phyloP scores from a whole-genome alignment of 2,888 invertebrate genomes.

The Phragmatobia fuliginosa region DNA sequence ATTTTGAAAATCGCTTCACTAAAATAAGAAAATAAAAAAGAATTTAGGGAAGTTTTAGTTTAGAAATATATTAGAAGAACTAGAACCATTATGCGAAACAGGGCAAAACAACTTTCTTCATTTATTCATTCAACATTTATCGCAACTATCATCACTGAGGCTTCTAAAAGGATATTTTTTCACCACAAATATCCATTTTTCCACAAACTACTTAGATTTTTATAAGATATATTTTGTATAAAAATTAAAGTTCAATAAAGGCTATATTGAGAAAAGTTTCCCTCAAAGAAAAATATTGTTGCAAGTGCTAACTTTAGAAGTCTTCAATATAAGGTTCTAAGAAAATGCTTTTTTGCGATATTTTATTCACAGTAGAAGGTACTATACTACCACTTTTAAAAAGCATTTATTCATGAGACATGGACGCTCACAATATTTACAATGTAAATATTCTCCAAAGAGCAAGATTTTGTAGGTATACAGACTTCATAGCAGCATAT shows the following conservation, averaged over 20 bases:
- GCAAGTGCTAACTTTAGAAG: background rate
- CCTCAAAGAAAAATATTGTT: slow-evolving; percentile 9
- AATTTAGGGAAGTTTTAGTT: too few relatives aligned
- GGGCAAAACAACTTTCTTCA: background rate
- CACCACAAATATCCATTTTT: background rate
- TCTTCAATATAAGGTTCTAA: background rate
- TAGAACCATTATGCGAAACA: background rate
- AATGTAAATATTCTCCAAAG: too few relatives aligned
- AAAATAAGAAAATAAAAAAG: too few relatives aligned
- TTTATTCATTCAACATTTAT: too few relatives aligned
- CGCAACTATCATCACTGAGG: background rate
- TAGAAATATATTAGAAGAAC: too few relatives aligned
- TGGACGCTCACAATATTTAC: too few relatives aligned
- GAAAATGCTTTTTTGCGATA: background rate
- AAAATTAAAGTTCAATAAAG: background rate
- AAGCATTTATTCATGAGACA: background rate
- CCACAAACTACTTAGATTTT: background rate
- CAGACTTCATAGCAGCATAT: background rate
- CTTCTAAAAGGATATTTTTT: background rate
- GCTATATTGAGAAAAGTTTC: background rate
- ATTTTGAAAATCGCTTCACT: too few relatives aligned
- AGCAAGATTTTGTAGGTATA: too few relatives aligned
- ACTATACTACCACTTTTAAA: background rate
- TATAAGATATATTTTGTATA: background rate
- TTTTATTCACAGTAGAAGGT: background rate